Evolutionary conservation across 92 coral and sea anemone genomes (phyloP).

Genomic region (Actinernus sp.): DNA sequence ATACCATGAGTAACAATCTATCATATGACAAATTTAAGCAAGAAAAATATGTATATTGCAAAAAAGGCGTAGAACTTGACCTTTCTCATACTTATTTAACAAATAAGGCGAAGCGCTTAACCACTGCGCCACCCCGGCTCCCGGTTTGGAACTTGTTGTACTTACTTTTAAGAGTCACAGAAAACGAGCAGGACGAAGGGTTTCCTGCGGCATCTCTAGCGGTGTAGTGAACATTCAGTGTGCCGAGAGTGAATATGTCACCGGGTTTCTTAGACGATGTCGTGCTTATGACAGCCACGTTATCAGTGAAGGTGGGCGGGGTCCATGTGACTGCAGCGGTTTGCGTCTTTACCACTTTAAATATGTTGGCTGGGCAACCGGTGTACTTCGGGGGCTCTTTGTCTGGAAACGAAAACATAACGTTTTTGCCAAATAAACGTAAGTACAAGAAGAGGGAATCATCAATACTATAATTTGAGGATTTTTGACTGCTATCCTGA

Average conservation of each 20-base stretch:
- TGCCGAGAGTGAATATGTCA: conserved; percentile 56
- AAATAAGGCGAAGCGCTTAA: no score
- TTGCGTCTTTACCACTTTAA: conserved; percentile 14
- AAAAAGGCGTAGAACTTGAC: no score
- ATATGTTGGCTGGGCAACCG: conserved; percentile 58
- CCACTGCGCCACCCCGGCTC: no score
- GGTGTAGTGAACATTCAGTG: conserved; percentile 37
- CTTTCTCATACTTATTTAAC: neutral
- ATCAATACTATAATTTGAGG: neutral
- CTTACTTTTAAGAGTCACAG: conserved; percentile 65
- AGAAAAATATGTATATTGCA: no score
- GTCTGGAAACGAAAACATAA: conserved; percentile 32
- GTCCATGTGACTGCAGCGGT: conserved; percentile 68
- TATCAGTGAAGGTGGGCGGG: conserved; percentile 76
- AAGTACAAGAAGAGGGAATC: neutral
- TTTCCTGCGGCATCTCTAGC: conserved; percentile 60
- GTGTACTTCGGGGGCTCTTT: conserved; percentile 52
- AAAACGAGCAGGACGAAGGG: conserved; percentile 37
- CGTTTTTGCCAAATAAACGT: neutral
- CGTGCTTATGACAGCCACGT: conserved; percentile 51
- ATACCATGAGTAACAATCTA: no score
- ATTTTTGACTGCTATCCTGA: neutral
- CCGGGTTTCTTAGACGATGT: conserved; percentile 64
- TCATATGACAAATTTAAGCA: no score
- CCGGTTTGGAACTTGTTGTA: neutral